Base-by-base conservation (phyloP, 1,140 invertebrate genomes). In the Stenopsyche tienmushanensis region DNA sequence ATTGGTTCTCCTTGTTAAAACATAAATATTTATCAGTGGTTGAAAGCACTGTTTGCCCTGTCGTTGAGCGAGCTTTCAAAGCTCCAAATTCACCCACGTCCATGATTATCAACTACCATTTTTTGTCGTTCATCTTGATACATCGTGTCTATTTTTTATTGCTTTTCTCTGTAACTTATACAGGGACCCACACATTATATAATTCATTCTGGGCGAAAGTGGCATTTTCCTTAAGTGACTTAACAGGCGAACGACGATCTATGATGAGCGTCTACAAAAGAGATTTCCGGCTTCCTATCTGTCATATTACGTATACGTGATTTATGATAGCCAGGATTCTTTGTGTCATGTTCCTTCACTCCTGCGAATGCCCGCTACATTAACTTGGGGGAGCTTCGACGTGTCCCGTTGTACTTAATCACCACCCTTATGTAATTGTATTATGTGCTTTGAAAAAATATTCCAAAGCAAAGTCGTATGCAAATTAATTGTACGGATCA, bases 401-500 rank as follows among this genome's bases (percentile, higher is more conserved):
- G 44, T 47, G 44, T 47, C 44, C 44, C 18, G 10, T 47, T 47
- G 44, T 47, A 20, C 44, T 47, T 47, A 47, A 47, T 47, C 44
- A 9, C 44, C 44, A 47, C 44, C 44, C 44, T 8, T 5, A 15
- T 18, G 8, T 47, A 47, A 47, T 47, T 47, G 34, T n/a, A 39
- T 39, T n/a, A 39, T 39, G 7, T 39, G 44, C 18, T 15, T 5
- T 5, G 17, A 47, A 47, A 47, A 47, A 47, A 47, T 18, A 7
- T 47, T 47, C 44, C 13, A 5, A 34, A 34, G 29, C 29, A 13
- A 5, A 13, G 29, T 18, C 10, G 44, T 20, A 47, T 47, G 44
- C 44, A 47, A 47, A 47, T 47, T 47, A 47, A 47, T 47, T 8
- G 44, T 15, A 47, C 18, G 44, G 44, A 47, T 47, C 44, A 47